A percentile compares a stretch with the other conserved stretches of the same genome.
These are phyloP conservation scores for Drosophila paranaensis DNA, from an alignment of 2,888 invertebrate genomes.

Conservation along the genomic window DNA sequence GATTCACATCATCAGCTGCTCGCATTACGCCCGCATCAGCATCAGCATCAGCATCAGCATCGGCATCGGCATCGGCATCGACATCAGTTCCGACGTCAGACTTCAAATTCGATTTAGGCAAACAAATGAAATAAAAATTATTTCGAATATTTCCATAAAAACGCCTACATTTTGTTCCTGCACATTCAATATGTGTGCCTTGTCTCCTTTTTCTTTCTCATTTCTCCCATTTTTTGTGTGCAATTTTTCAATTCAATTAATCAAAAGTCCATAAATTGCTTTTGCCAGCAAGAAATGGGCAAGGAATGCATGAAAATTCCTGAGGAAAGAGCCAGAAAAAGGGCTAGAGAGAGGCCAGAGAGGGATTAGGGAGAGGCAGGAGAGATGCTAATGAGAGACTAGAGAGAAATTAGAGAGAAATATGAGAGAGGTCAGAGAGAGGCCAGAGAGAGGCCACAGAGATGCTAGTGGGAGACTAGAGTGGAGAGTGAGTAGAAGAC, in stretches of 20 bases:
- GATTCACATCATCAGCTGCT: slow-evolving; percentile 49
- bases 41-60: slow-evolving; percentile 5
- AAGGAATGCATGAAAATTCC: too few species aligned
- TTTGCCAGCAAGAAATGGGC: background rate
- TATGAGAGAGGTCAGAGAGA: too few species aligned
- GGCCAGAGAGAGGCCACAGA: too few species aligned
- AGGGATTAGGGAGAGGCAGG: too few species aligned
- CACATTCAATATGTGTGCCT: background rate
- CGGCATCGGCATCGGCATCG: slow-evolving; percentile 10
- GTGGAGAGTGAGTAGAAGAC: too few species aligned
- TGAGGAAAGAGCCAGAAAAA: too few species aligned
- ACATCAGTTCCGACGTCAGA: slow-evolving; percentile 14
- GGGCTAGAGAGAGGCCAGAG: too few species aligned
- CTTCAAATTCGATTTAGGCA: slow-evolving; percentile 45
- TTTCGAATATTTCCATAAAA: slow-evolving; percentile 18
- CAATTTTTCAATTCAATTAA: slow-evolving; percentile 28
- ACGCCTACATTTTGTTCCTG: background rate
- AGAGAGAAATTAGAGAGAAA: too few species aligned
- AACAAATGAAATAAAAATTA: slow-evolving; percentile 38
- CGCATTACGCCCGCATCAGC: slow-evolving; percentile 37
- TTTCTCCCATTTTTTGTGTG: background rate
- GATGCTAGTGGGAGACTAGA: too few species aligned
- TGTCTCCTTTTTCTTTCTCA: background rate
- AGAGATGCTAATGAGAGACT: too few species aligned
- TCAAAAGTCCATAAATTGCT: slow-evolving; percentile 21